Evolutionary conservation across 2,888 invertebrate species (phyloP), one percentile per base, ranked within the genome.

Genomic region (Aelia acuminata): DNA sequence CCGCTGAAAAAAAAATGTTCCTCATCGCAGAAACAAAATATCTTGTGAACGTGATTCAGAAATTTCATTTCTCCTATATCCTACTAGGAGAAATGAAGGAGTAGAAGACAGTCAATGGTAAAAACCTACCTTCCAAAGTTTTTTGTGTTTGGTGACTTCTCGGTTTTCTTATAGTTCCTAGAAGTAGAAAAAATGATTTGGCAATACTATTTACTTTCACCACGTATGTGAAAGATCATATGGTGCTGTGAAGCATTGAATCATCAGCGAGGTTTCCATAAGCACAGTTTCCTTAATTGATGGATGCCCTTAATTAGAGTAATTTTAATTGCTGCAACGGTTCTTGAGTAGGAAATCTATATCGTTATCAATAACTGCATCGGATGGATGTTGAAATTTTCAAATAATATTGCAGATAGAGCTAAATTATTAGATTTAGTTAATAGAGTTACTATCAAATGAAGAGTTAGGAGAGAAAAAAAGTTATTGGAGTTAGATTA

Each of bases 181-280:
- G 57, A 57, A 57, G 57, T 57, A 57, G 57, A 26, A 26, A 57
- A 57, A 57, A 57, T 57, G 26, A 57, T 57, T 57, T 57, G 13
- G 57, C 26, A 57, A 57, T 57, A 26, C 26, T 57, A 57, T 57
- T 4, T 57, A 57, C 57, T 57, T 57, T 57, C 57, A 57, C 57
- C 57, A 26, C 26, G 57, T 57, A 57, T 57, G 57, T 57, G 57
- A 57, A 26, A 57, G 57, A 57, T 57, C 57, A 57, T 57, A 26
- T 31, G 57, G 57, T 57, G 11, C 3, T 57, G 26, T 57, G 57
- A 57, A 57, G 53, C 57, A 26, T 57, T 57, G 26, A 26, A 57
- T 57, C 57, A 57, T 57, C n/a, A 57, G 57, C 26, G 57, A 57
- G 3, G 57, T 26, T 57, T 57, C 57, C 26, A 57, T 11, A 15